Evolutionary conservation across 2,888 invertebrate genomes (phyloP), one percentile per base, ranked within the genome.

Genomic region (Plusia festucae): DNA sequence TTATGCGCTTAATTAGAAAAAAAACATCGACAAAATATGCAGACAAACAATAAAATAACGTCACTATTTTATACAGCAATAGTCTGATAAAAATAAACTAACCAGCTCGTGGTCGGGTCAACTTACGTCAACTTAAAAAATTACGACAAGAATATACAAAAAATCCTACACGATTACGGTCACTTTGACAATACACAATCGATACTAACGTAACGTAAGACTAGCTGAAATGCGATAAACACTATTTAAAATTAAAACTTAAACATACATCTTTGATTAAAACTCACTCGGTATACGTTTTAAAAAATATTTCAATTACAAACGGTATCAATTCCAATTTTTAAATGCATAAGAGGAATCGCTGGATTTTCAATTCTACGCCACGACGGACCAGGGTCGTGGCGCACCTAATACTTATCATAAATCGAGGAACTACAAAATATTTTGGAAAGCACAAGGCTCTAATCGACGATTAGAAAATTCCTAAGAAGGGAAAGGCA

Each of bases 201-300:
- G 90, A 91, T 85, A 90, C 91, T 91, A 92, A 92, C 87, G 85
- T 89, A 93, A 94, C 92, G 92, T 94, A 94, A 94, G 95, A 95
- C 95, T 95, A 95, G 95, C 88, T 90, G 93, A 95, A 94, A 94
- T 93, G 95, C 93, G 90, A 93, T 93, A 93, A 92, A 93, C 89
- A 94, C 93, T 93, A 94, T 86, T 85, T 85, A 89, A 90, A 87
- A 88, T 85, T 89, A 88, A 88, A 94, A 93, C 92, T 92, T 94
- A 93, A 93, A 91, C 81, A 91, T 93, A 94, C 91, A 94, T 95
- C 95, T 94, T 95, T 94, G 95, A 93, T 94, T 91, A 91, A 91
- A 93, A 93, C 93, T 94, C 94, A 94, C 94, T 93, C 93, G 88
- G 90, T 90, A 90, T 86, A 90, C 85, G 83, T 85, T 85, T 86